phyloP scores from a whole-genome alignment of 2,888 invertebrate genomes.

The Isoperla grammatica region DNA sequence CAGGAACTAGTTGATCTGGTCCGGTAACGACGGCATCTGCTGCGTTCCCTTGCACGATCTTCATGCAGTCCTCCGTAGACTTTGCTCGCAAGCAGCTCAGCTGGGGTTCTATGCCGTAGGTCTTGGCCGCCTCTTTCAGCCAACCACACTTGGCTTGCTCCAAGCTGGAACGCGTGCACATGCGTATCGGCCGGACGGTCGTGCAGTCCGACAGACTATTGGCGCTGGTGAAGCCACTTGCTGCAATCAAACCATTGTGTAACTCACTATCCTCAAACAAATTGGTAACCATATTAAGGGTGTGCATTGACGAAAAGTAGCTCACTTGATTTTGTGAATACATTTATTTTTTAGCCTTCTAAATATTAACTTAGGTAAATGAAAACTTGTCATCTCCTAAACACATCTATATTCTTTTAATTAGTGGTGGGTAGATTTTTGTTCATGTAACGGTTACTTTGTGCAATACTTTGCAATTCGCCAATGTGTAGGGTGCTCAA shows the following conservation, averaged over 20 bases:
- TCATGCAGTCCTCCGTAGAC: conserved; percentile 60
- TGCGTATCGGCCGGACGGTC: conserved; percentile 38
- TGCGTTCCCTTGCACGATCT: conserved; percentile 54
- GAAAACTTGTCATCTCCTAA: too few relatives aligned
- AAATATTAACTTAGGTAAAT: too few relatives aligned
- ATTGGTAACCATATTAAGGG: too few relatives aligned
- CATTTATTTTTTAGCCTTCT: too few relatives aligned
- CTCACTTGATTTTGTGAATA: too few relatives aligned
- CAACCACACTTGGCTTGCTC: conserved; percentile 75
- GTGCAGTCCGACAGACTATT: conserved; percentile 39
- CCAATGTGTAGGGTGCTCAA: too few relatives aligned
- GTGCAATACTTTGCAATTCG: too few relatives aligned
- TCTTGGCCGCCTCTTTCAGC: conserved; percentile 65
- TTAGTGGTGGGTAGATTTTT: too few relatives aligned
- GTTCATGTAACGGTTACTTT: too few relatives aligned
- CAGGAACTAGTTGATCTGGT: conserved; percentile 65
- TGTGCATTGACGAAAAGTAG: too few relatives aligned
- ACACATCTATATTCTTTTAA: too few relatives aligned
- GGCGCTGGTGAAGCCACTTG: conserved; percentile 41
- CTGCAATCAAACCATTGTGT: conserved; percentile 32
- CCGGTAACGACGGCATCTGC: conserved; percentile 68
- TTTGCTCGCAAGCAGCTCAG: conserved; percentile 66
- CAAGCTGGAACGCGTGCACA: conserved; percentile 63
- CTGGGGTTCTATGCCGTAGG: conserved; percentile 71
- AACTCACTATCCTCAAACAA: too few relatives aligned